These are phyloP conservation scores for Acestrorhynchus altus DNA, from an alignment of 2,797 vertebrate species.

Conservation along the genomic window DNA sequence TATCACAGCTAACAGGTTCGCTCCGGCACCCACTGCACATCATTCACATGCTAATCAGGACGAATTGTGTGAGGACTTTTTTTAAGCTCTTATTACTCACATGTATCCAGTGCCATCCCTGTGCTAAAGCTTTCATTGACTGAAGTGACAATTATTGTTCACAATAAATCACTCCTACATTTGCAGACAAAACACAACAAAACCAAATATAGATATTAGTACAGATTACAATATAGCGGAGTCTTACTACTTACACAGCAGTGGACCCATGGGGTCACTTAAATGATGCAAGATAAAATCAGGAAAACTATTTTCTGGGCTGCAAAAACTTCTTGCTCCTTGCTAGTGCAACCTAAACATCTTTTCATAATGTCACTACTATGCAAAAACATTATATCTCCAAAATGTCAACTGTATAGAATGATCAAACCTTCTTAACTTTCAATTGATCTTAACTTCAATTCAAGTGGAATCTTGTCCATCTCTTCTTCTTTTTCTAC, in stretches of 20 bases:
- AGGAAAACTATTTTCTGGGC: conserved; percentile 27
- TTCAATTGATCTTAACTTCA: too few species aligned
- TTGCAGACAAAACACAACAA: conserved; percentile 40
- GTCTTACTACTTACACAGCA: conserved; percentile 15
- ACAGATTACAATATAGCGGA: conserved; percentile 32
- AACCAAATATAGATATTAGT: conserved; percentile 37
- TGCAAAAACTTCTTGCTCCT: not conserved
- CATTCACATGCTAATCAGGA: conserved; percentile 62
- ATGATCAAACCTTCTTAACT: too few species aligned
- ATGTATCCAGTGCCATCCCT: conserved; percentile 39
- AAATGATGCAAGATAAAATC: conserved; percentile 20
- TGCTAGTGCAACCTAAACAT: too few species aligned
- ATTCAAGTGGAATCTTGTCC: too few species aligned
- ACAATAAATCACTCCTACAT: conserved; percentile 50
- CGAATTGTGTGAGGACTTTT: conserved; percentile 46
- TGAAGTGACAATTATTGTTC: conserved; percentile 58
- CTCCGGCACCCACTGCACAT: conserved; percentile 47
- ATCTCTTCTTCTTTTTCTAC: not conserved
- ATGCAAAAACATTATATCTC: too few species aligned
- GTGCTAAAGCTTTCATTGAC: conserved; percentile 52
- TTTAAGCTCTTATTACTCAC: conserved; percentile 48
- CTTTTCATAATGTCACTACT: too few species aligned
- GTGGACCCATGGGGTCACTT: conserved; percentile 33
- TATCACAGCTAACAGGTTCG: conserved; percentile 56
- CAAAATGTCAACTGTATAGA: too few species aligned